Base-by-base conservation (phyloP, 2,797 vertebrate species). In the Mormyrops attenuatus region DNA sequence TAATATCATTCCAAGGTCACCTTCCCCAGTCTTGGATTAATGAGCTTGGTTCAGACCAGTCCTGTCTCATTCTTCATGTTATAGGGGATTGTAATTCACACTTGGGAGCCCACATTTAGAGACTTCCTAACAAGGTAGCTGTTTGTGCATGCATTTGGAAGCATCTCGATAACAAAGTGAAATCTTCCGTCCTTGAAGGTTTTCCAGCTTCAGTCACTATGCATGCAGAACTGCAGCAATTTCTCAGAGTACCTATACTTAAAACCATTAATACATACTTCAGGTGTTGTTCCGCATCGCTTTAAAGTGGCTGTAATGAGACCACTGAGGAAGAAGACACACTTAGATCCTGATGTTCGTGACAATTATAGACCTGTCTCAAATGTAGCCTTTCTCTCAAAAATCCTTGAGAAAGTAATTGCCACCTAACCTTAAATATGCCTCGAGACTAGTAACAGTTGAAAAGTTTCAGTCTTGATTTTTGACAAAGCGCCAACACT, bases 1-100 rank as follows among this genome's bases (percentile, higher is more conserved):
- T 80, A n/a, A 85, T 9, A 47, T 85, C n/a, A 50, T 30, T 85
- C 44, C 49, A 85, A 85, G 82, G 82, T 85, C 82, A 85, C 82
- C 82, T 85, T 85, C 20, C n/a, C n/a, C 47, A 9, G 49, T 52
- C 34, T 44, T 80, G 41, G 17, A 80, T 80, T 80, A 80, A 80
- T 80, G 73, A 80, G 73, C 47, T 44, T 80, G 7, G 73, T 80
- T 80, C 38, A 80, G 73, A 80, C 34, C 73, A 80, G 73, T 80
- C 73, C 13, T 3, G 41, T 80, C 34, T 80, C 73, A 80, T 80
- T 41, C 73, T 20, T 80, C 73, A 44, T n/a, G 15, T 44, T 44
- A 41, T 80, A 80, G 73, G 7, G 73, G 73, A 41, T 80, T 44
- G 73, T 80, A 44, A 80, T 20, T 20, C 15, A 47, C 73, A 80